Evolutionary conservation across 2,888 invertebrate species (phyloP).

Genomic region (Apamea crenata): DNA sequence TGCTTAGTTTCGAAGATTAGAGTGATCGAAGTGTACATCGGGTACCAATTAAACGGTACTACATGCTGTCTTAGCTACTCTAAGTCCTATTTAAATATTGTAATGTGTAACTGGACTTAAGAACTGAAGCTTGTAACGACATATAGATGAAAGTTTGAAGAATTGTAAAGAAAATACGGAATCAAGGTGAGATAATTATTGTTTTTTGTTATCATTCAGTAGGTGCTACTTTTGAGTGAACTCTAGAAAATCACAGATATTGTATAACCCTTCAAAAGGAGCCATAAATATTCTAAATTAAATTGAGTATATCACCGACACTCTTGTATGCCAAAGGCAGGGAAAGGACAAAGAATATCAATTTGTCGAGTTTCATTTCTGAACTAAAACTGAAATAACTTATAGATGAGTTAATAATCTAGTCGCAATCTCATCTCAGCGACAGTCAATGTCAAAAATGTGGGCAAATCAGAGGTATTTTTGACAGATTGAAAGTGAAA

Average conservation of each 20-base stretch:
- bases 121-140: neutral
- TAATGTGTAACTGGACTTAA: neutral
- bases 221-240: conserved; percentile 33
- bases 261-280: conserved; percentile 39
- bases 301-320: conserved; percentile 6
- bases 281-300: conserved; percentile 23
- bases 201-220: conserved; percentile 14
- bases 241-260: neutral
- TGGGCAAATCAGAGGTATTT: too few relatives aligned
- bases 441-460: too few relatives aligned
- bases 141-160: neutral
- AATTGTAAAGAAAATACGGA: neutral
- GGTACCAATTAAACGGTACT: neutral
- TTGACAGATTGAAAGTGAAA: too few relatives aligned
- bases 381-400: neutral
- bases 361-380: neutral
- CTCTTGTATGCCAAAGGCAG: conserved; percentile 23
- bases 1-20: conserved; percentile 22
- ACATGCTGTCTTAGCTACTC: neutral
- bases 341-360: neutral
- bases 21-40: neutral
- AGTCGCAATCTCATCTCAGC: too few relatives aligned
- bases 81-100: conserved; percentile 3
- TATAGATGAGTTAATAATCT: too few relatives aligned
- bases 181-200: conserved; percentile 6